Base-by-base conservation (phyloP, 2,888 invertebrate species). In the Girardia tigrina region DNA sequence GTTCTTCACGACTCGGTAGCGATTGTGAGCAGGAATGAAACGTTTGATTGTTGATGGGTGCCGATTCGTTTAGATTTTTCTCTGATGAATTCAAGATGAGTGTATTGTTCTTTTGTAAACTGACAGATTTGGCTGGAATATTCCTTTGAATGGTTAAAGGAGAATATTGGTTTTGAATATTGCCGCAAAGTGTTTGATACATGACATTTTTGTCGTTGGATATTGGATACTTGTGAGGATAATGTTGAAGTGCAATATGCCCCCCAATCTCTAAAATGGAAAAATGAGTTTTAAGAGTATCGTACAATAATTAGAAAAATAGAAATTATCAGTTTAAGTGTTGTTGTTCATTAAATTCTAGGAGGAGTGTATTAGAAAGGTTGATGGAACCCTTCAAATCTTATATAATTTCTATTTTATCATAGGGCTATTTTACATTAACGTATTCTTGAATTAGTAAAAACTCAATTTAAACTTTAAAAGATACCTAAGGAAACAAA, bases 21-120 rank as follows among this genome's bases (percentile, higher is more conserved):
- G 56, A 56, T 16, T 56, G 56, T 56, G 56, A 56, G 56, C 56
- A 16, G 56, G 56, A 56, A 56, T 56, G 56, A 56, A 56, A 56
- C 8, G 56, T 56, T 56, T 56, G 56, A 36, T 36, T 36, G 23
- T 56, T 56, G 6, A n/a, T 16, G n/a, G 56, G 56, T 20, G 23
- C 56, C n/a, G n/a, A 4, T 6, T 56, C 56, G n/a, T 56, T 56
- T 8, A n/a, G n/a, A 6, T 56, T 56, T n/a, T 56, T 56, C 8
- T 56, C 56, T 56, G n/a, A n/a, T 4, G n/a, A 56, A 56, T n/a
- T 56, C 23, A 16, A 56, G 23, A 4, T 56, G 56, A 56, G 56
- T 16, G 56, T 56, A n/a, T 56, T 56, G 56, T 56, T 56, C 56
- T 56, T 56, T 56, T 56, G 56, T 12, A 56, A n/a, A 12, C 20